Percentiles rank a stretch among this genome's conserved stretches.
These are phyloP conservation scores for Setipinna tenuifilis DNA, from an alignment of 2,797 vertebrate species.

Conservation along the genomic window DNA sequence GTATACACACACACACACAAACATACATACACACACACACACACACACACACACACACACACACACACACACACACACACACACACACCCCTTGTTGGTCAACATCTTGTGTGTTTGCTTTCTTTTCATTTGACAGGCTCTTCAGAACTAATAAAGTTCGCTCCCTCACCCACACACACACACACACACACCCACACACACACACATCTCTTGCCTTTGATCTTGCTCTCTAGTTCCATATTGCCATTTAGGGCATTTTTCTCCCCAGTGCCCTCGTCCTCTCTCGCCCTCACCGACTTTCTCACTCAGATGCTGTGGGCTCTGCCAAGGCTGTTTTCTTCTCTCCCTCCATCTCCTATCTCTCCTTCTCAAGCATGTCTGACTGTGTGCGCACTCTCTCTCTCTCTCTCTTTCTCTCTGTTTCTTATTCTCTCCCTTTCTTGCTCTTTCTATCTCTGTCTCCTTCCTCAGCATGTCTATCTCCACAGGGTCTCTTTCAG, in stretches of 20 bases:
- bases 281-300: no score
- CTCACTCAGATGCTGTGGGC: no score
- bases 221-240: no score
- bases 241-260: no score
- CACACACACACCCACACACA: no score
- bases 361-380: background rate
- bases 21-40: background rate
- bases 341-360: background rate
- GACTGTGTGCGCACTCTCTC: background rate
- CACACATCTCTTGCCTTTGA: no score
- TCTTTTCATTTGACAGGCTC: constrained; percentile 12
- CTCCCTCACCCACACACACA: background rate
- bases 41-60: background rate
- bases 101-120: constrained; percentile 19
- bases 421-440: background rate
- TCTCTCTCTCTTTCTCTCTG: background rate
- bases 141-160: constrained; percentile 25
- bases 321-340: background rate
- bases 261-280: no score
- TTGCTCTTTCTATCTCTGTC: background rate
- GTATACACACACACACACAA: background rate
- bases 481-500: background rate
- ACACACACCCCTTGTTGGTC: background rate
- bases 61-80: background rate
- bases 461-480: no score